phyloP scores from a whole-genome alignment of 2,888 invertebrate genomes.

The Tachina fera region DNA sequence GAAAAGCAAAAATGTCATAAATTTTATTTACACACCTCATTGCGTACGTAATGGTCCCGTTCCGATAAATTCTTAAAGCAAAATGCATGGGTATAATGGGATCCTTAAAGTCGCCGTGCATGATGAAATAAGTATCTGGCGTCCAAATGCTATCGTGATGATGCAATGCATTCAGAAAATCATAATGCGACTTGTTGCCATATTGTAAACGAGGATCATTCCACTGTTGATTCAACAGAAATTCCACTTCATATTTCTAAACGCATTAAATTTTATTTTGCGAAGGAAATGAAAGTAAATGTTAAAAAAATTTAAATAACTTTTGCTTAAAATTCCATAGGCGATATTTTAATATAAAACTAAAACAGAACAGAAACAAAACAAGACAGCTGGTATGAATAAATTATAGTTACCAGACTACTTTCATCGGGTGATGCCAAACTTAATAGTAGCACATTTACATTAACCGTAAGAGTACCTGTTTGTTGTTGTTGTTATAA shows the following conservation, averaged over 20 bases:
- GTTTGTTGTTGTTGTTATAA: constrained; percentile 81
- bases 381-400: constrained; percentile 8
- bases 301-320: constrained; percentile 19
- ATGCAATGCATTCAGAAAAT: constrained; percentile 95
- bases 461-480: constrained; percentile 96
- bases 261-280: constrained; percentile 16
- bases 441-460: constrained; percentile 96
- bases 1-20: background rate
- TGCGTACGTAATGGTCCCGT: constrained; percentile 96
- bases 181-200: constrained; percentile 93
- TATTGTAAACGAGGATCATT: constrained; percentile 94
- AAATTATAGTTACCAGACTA: constrained; percentile 91
- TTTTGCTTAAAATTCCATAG: background rate
- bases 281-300: constrained; percentile 16
- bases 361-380: background rate
- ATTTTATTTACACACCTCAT: constrained; percentile 87
- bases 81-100: constrained; percentile 96
- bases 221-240: constrained; percentile 96
- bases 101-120: constrained; percentile 98
- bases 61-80: constrained; percentile 94
- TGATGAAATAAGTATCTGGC: constrained; percentile 97
- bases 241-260: constrained; percentile 98
- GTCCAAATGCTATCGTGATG: constrained; percentile 96
- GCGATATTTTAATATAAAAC: constrained; percentile 1
- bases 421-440: constrained; percentile 98